A percentile compares a stretch with the other conserved stretches of the same genome.
Conservation (phyloP, 2,888 invertebrate species). For the Oligia latruncula region DNA sequence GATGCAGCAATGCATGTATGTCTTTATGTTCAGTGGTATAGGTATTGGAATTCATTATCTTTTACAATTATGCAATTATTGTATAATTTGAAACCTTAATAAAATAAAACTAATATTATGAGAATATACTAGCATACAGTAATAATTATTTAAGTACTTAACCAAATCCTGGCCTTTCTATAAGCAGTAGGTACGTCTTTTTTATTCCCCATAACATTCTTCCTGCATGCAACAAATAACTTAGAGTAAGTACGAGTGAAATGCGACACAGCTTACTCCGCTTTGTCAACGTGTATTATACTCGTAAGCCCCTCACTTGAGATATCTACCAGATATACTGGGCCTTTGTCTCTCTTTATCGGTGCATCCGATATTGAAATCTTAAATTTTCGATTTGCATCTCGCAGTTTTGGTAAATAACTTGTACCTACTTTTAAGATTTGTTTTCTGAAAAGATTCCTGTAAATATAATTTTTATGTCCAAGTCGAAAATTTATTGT, state of each 20-base stretch:
- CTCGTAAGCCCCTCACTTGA: constrained; percentile 72
- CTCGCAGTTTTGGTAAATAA: background rate
- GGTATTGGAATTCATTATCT: too few relatives aligned
- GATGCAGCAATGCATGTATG: background rate
- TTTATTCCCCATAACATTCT: constrained; percentile 30
- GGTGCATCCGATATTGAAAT: constrained; percentile 48
- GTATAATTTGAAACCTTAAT: background rate
- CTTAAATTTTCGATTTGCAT: background rate
- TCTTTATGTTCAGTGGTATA: background rate
- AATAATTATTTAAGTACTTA: background rate
- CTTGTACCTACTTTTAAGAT: background rate
- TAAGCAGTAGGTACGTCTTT: background rate
- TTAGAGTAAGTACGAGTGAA: constrained; percentile 66
- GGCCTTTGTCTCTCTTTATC: constrained; percentile 66
- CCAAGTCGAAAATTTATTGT: background rate
- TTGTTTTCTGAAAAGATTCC: background rate
- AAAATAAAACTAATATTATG: too few relatives aligned
- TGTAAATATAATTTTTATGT: background rate
- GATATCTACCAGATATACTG: constrained; percentile 66
- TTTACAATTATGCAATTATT: background rate
- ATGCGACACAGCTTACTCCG: constrained; percentile 68
- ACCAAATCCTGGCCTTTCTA: background rate
- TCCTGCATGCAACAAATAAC: constrained; percentile 67
- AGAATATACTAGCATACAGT: background rate
- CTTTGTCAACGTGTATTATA: constrained; percentile 75